Conservation (phyloP, 2,113 vertebrate genomes). For the Trematomus loennbergii region DNA sequence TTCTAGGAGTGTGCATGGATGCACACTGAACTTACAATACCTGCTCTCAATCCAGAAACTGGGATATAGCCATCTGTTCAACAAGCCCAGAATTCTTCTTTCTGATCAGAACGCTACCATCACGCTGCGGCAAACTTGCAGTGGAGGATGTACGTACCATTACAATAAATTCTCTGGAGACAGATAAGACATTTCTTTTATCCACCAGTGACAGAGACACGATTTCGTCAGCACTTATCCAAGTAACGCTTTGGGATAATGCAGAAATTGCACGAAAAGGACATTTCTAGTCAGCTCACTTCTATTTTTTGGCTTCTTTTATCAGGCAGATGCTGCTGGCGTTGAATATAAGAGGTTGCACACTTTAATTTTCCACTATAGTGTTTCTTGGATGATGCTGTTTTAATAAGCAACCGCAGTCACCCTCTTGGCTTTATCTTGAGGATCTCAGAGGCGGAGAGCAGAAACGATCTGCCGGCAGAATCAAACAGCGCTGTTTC, state of each 20-base stretch:
- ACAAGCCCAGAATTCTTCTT: constrained; percentile 22
- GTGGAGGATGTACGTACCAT: background rate
- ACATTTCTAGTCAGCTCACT: constrained; percentile 7
- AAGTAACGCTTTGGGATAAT: constrained; percentile 13
- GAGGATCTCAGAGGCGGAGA: constrained; percentile 9
- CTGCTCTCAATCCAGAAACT: constrained; percentile 41
- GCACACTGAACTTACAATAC: constrained; percentile 40
- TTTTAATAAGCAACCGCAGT: constrained; percentile 27
- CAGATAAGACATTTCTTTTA: constrained; percentile 48
- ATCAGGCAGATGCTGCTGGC: constrained; percentile 38
- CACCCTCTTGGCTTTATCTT: constrained; percentile 28
- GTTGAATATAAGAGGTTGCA: constrained; percentile 22
- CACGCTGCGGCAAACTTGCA: constrained; percentile 14
- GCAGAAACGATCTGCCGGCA: constrained; percentile 49
- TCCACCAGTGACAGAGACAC: constrained; percentile 20
- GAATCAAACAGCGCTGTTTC: constrained; percentile 24
- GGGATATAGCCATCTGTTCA: constrained; percentile 50
- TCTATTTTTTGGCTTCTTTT: constrained; percentile 19
- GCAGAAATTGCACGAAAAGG: constrained; percentile 36
- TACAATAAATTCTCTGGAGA: constrained; percentile 42
- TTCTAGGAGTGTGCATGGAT: constrained; percentile 19
- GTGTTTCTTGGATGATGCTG: constrained; percentile 31
- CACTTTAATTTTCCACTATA: constrained; percentile 7
- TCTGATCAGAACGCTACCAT: background rate
- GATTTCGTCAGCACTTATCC: constrained; percentile 41